Conservation (phyloP, 2,888 invertebrate species). For the Euphydryas editha region DNA sequence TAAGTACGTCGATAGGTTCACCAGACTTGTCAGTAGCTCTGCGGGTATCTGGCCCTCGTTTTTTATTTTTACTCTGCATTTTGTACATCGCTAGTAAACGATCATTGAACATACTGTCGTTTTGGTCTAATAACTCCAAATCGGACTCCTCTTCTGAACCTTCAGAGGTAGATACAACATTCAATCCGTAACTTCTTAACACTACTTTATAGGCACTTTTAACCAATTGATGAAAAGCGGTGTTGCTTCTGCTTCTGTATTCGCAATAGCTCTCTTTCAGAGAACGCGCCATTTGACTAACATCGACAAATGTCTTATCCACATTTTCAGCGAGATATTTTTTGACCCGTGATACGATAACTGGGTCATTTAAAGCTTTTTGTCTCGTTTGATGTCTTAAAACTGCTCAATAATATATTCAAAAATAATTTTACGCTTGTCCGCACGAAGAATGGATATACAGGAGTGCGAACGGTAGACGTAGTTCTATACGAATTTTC, state of each 20-base stretch:
- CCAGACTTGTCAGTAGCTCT: conserved; percentile 70
- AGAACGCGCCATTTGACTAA: conserved; percentile 92
- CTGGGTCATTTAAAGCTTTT: conserved; percentile 79
- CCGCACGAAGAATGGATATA: no score
- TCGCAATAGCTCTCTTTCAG: conserved; percentile 89
- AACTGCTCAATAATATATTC: conserved; percentile 26
- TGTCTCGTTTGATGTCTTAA: conserved; percentile 72
- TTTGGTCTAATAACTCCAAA: conserved; percentile 90
- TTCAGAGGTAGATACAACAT: conserved; percentile 83
- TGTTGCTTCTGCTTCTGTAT: conserved; percentile 91
- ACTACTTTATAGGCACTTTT: conserved; percentile 90
- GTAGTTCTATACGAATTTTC: no score
- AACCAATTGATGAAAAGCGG: conserved; percentile 91
- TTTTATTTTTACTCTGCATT: conserved; percentile 80
- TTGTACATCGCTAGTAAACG: conserved; percentile 79
- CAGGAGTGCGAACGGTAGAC: no score
- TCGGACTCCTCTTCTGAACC: conserved; percentile 85
- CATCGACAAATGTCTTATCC: conserved; percentile 91
- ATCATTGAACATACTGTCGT: conserved; percentile 88
- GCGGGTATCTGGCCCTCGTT: conserved; percentile 66
- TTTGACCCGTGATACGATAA: conserved; percentile 85
- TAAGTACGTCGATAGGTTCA: conserved; percentile 76
- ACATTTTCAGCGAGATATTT: conserved; percentile 92
- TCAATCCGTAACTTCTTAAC: conserved; percentile 86
- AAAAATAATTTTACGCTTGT: no score